Conservation (phyloP, 2,113 vertebrate genomes). For the Microtus ochrogaster region DNA sequence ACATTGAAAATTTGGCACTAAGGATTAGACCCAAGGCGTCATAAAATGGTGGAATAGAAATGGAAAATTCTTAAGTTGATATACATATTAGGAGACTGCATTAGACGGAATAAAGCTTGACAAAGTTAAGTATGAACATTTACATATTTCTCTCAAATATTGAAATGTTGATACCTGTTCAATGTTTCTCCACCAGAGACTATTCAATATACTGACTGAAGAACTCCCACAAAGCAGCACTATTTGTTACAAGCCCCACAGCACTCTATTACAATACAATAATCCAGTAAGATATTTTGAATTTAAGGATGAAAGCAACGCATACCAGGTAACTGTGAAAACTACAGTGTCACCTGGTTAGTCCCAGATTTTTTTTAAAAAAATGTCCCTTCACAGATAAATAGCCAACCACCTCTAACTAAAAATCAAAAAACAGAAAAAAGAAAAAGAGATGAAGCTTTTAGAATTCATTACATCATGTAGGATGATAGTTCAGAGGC, state of each 20-base stretch:
- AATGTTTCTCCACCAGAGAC: background rate
- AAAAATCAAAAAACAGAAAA: background rate
- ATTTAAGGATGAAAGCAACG: background rate
- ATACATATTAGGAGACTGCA: background rate
- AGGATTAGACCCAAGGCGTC: background rate
- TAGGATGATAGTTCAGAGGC: constrained; percentile 4
- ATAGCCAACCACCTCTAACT: constrained; percentile 2
- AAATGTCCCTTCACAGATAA: background rate
- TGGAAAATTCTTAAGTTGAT: background rate
- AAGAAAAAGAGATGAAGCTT: background rate
- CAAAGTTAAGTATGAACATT: background rate
- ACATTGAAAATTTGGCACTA: background rate
- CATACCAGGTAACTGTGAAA: background rate
- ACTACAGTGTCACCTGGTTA: background rate
- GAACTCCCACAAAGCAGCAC: constrained; percentile 18
- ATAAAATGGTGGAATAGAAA: constrained; percentile 42
- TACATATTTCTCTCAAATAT: constrained; percentile 39
- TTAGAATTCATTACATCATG: background rate
- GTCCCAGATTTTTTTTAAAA: background rate
- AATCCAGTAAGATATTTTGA: background rate
- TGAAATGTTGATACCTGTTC: constrained; percentile 10
- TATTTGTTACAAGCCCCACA: constrained; percentile 1
- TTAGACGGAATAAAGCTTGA: background rate
- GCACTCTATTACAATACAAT: background rate
- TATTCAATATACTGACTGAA: background rate